phyloP scores from a whole-genome alignment of 53 echinoderm and acorn worm species.

The Pentamera pediparva region DNA sequence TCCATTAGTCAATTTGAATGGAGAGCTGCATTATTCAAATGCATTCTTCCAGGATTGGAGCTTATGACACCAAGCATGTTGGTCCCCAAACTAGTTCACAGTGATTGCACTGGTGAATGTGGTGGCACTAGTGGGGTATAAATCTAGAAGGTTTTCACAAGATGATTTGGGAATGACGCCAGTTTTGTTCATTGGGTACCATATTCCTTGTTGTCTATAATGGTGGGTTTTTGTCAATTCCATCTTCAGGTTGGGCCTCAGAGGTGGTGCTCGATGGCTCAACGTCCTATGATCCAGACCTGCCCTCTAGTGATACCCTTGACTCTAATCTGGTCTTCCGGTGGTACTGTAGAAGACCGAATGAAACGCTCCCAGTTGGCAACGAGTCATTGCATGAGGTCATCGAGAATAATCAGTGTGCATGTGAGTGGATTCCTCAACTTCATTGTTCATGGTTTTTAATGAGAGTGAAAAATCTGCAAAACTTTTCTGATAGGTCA shows the following conservation, averaged over 20 bases:
- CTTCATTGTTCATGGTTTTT: background rate
- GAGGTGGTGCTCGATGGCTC: constrained; percentile 68
- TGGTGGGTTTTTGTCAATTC: too few relatives aligned
- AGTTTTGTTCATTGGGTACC: background rate
- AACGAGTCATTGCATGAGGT: too few relatives aligned
- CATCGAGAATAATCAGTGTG: background rate
- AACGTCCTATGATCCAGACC: constrained; percentile 68
- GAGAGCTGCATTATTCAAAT: too few relatives aligned
- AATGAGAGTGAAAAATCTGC: background rate
- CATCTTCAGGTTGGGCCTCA: constrained; percentile 73
- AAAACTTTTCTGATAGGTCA: background rate
- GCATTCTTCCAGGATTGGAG: too few relatives aligned
- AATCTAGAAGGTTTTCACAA: too few relatives aligned
- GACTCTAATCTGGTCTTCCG: constrained; percentile 29
- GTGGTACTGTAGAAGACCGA: constrained; percentile 70
- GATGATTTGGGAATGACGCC: too few relatives aligned
- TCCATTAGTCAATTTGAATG: too few relatives aligned
- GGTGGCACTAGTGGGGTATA: too few relatives aligned
- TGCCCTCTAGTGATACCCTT: background rate
- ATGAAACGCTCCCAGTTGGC: constrained; percentile 77
- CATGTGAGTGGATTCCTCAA: constrained; percentile 3
- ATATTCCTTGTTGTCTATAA: too few relatives aligned
- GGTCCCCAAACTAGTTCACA: too few relatives aligned
- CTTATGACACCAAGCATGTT: too few relatives aligned
- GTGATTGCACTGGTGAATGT: too few relatives aligned